Conservation (phyloP, 2,113 vertebrate species). For the Phaethon lepturus region DNA sequence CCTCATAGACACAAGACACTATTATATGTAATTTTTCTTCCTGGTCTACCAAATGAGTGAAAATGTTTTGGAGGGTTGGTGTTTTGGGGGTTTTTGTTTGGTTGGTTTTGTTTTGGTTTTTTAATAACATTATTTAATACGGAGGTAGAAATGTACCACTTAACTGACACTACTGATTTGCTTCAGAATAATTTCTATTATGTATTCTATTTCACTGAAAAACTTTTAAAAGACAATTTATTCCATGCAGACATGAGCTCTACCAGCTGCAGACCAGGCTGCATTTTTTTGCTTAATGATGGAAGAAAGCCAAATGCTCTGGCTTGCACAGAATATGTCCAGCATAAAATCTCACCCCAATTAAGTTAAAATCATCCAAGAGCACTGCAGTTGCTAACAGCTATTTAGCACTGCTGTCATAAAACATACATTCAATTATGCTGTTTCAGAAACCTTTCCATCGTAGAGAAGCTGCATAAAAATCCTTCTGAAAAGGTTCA, state of each 20-base stretch:
- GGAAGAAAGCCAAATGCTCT: not conserved
- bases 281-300: not conserved
- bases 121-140: not conserved
- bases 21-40: not conserved
- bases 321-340: not conserved
- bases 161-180: not conserved
- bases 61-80: not conserved
- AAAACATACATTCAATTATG: not conserved
- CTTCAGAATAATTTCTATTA: not conserved
- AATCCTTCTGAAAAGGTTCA: not conserved
- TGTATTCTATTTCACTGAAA: not conserved
- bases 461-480: not conserved
- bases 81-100: not conserved
- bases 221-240: not conserved
- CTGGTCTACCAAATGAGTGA: not conserved
- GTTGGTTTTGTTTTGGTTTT: not conserved
- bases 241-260: not conserved
- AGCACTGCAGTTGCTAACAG: not conserved
- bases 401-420: not conserved
- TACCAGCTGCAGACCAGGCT: not conserved
- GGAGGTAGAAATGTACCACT: not conserved
- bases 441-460: not conserved
- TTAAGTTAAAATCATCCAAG: not conserved
- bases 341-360: not conserved
- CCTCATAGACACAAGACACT: not conserved